phyloP scores from a whole-genome alignment of 2,113 vertebrate genomes.

The Ptyas mucosa region DNA sequence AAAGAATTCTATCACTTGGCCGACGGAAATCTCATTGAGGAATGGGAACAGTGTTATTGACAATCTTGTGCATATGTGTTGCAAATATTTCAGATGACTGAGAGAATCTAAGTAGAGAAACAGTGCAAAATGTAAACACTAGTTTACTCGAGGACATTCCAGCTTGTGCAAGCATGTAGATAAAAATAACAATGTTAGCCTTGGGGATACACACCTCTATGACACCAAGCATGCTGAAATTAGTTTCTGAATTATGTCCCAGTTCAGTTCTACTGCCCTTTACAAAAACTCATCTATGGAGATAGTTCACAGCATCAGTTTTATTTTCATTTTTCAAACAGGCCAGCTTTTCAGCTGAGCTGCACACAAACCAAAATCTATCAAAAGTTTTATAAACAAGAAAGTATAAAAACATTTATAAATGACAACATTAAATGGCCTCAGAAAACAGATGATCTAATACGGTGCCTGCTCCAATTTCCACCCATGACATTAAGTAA shows the following conservation, averaged over 20 bases:
- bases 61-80: not conserved
- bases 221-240: not conserved
- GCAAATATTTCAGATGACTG: not conserved
- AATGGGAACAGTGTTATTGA: not conserved
- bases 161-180: not conserved
- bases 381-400: not conserved
- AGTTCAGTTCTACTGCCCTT: not conserved
- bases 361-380: not conserved
- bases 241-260: not conserved
- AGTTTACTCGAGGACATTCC: not conserved
- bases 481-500: not conserved
- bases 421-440: not conserved
- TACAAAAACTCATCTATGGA: not conserved
- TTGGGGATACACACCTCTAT: not conserved
- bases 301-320: not conserved
- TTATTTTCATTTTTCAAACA: not conserved
- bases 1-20: not conserved
- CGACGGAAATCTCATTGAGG: not conserved
- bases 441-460: not conserved
- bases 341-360: not conserved
- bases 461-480: not conserved
- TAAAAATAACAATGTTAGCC: constrained; percentile 1
- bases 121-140: not conserved
- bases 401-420: not conserved
- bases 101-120: not conserved